phyloP scores from a whole-genome alignment of 2,113 vertebrate species.

The Polypterus bichir region DNA sequence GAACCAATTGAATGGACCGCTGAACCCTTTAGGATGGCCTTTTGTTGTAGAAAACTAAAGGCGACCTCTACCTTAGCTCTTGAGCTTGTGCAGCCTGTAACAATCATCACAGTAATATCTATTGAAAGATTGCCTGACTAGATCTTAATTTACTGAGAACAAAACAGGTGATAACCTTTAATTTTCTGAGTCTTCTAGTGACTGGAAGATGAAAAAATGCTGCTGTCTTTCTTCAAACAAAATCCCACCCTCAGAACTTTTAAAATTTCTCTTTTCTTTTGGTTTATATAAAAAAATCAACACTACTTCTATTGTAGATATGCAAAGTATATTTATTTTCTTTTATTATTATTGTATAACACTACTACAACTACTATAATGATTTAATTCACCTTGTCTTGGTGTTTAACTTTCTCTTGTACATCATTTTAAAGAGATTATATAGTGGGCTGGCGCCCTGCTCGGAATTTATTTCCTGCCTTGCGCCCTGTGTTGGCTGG shows the following conservation, averaged over 20 bases:
- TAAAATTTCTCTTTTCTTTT: too few species aligned
- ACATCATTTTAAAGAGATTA: too few species aligned
- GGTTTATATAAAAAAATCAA: too few species aligned
- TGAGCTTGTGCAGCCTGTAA: slow-evolving; percentile 35
- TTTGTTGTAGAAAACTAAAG: slow-evolving; percentile 51
- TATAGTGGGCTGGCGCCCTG: too few species aligned
- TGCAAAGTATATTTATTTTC: too few species aligned
- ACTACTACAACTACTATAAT: too few species aligned
- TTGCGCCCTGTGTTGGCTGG: too few species aligned
- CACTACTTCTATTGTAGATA: too few species aligned
- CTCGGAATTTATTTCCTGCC: too few species aligned
- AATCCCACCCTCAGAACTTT: background rate
- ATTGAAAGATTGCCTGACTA: slow-evolving; percentile 32
- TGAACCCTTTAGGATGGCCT: slow-evolving; percentile 38
- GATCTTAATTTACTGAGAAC: slow-evolving; percentile 32
- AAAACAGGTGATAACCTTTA: slow-evolving; percentile 26
- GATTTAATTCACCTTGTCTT: too few species aligned
- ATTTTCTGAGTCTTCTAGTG: slow-evolving; percentile 23
- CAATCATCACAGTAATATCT: slow-evolving; percentile 34
- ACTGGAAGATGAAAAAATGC: background rate
- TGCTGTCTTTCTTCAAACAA: background rate
- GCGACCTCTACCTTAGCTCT: slow-evolving; percentile 44
- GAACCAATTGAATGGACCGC: slow-evolving; percentile 39
- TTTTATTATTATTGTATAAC: too few species aligned
- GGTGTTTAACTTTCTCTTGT: too few species aligned